Conservation (phyloP, 2,888 invertebrate species). For the Empis stercorea region DNA sequence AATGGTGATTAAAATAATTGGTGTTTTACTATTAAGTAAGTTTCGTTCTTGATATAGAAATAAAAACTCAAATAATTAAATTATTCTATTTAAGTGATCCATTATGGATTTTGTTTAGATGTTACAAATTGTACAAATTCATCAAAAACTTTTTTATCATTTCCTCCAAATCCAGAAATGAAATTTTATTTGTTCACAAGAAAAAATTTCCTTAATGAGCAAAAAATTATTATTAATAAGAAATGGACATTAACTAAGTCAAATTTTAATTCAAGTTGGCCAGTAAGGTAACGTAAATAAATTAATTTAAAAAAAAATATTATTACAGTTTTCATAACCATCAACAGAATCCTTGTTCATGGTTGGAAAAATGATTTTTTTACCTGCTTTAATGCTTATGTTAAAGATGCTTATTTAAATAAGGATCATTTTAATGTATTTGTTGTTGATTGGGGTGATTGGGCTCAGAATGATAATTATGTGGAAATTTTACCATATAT, state of each 20-base stretch:
- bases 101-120: background rate
- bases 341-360: conserved; percentile 24
- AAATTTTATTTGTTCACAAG: background rate
- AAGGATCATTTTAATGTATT: conserved; percentile 25
- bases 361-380: conserved; percentile 31
- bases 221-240: background rate
- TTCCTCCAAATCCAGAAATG: background rate
- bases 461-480: conserved; percentile 20
- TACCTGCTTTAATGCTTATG: conserved; percentile 24
- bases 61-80: too few relatives aligned
- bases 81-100: background rate
- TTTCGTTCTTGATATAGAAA: too few relatives aligned
- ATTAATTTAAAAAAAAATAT: background rate
- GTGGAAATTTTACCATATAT: conserved; percentile 22
- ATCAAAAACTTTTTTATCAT: background rate
- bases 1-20: too few relatives aligned
- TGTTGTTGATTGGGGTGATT: conserved; percentile 28
- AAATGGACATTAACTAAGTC: background rate
- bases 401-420: conserved; percentile 26
- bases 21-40: too few relatives aligned
- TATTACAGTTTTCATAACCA: too few relatives aligned
- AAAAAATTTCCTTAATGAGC: background rate
- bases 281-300: background rate
- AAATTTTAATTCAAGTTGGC: background rate
- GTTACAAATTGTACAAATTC: background rate